These are phyloP conservation scores for Papio anubis DNA, from an alignment of 2,113 vertebrate genomes.

Conservation along the genomic window DNA sequence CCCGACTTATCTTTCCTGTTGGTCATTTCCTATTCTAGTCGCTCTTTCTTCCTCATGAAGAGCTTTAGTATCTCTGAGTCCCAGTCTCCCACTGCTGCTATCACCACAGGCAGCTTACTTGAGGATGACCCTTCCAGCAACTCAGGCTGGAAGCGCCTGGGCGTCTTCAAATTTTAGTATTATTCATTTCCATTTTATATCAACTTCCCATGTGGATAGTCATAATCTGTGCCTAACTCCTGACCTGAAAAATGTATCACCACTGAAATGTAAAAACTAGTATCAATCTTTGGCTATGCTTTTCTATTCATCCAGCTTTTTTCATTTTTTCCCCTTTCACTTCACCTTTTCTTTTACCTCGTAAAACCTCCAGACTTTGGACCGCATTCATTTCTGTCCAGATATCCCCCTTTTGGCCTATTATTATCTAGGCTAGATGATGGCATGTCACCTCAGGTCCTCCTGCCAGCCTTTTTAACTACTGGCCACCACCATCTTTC, in stretches of 20 bases:
- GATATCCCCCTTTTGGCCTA: background rate
- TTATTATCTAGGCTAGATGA: background rate
- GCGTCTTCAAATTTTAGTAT: background rate
- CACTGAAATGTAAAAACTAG: background rate
- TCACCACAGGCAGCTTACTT: background rate
- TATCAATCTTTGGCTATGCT: background rate
- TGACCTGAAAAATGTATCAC: background rate
- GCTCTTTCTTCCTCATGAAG: background rate
- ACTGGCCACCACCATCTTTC: background rate
- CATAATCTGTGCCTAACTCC: background rate
- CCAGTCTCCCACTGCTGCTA: background rate
- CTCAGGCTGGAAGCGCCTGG: background rate
- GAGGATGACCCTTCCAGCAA: background rate
- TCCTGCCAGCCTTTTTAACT: background rate
- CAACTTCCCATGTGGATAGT: background rate
- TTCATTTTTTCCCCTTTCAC: background rate
- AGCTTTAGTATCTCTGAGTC: background rate
- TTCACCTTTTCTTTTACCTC: background rate
- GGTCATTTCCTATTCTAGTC: background rate
- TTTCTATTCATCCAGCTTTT: background rate
- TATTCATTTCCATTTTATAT: background rate
- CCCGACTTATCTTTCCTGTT: background rate
- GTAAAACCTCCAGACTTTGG: background rate
- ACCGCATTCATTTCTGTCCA: background rate
- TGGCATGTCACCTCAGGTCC: background rate